Evolutionary conservation across 2,113 vertebrate genomes (phyloP).

Genomic region (Barbus barbus): DNA sequence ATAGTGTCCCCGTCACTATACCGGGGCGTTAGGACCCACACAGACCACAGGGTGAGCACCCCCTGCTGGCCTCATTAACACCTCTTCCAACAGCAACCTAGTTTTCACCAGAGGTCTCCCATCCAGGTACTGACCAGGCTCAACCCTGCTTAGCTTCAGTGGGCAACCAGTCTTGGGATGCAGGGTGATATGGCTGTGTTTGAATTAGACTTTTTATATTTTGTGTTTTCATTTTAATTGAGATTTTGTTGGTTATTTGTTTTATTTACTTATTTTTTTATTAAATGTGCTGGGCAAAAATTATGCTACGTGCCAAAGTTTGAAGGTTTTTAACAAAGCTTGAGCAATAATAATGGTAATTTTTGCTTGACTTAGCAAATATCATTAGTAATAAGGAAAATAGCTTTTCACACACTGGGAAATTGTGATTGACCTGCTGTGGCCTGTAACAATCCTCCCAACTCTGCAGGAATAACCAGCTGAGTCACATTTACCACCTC

Average conservation of each 20-base stretch:
- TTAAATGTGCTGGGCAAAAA: not conserved
- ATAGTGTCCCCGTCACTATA: no score
- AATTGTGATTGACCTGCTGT: conserved; percentile 74
- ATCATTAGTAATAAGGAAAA: not conserved
- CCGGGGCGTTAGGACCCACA: no score
- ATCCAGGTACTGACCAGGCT: no score
- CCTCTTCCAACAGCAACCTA: no score
- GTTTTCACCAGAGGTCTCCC: no score
- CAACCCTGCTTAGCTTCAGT: no score
- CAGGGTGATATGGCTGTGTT: no score
- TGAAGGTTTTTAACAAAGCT: not conserved
- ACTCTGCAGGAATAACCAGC: conserved; percentile 87
- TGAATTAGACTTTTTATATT: no score
- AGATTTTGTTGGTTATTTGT: not conserved
- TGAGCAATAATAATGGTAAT: not conserved
- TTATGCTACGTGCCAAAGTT: not conserved
- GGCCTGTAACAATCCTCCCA: conserved; percentile 81
- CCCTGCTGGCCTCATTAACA: no score
- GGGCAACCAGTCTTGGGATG: no score
- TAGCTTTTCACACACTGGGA: not conserved
- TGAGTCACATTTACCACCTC: conserved; percentile 90
- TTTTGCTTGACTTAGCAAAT: not conserved
- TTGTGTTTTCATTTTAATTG: not conserved
- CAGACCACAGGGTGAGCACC: no score
- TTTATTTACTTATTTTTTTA: not conserved